These are phyloP conservation scores for Lutjanus campechanus DNA, from an alignment of 2,797 vertebrate genomes.

Conservation along the genomic window DNA sequence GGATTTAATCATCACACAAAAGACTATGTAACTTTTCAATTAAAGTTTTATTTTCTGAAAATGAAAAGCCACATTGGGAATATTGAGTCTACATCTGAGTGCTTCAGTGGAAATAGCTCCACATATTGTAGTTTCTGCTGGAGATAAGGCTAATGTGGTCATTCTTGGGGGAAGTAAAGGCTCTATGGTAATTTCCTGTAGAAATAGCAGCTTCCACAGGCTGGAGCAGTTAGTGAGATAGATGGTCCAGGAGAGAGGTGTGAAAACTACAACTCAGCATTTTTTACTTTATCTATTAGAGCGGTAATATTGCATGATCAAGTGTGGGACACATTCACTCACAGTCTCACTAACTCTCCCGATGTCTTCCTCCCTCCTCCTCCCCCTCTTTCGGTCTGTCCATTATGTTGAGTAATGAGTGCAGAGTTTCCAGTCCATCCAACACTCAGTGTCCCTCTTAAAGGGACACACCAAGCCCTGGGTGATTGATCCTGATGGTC, in stretches of 20 bases:
- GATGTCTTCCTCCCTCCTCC: slow-evolving; percentile 18
- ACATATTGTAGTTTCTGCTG: slow-evolving; percentile 47
- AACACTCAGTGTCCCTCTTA: slow-evolving; percentile 54
- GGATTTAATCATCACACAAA: slow-evolving; percentile 52
- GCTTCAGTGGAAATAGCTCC: slow-evolving; percentile 44
- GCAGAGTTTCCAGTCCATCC: slow-evolving; percentile 63
- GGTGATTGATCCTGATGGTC: slow-evolving; percentile 17
- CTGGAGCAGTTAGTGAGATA: slow-evolving; percentile 79
- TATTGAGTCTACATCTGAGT: slow-evolving; percentile 34
- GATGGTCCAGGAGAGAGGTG: slow-evolving; percentile 74
- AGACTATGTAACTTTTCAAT: slow-evolving; percentile 57
- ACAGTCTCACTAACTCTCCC: slow-evolving; percentile 51
- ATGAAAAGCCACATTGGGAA: slow-evolving; percentile 51
- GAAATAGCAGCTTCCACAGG: slow-evolving; percentile 76
- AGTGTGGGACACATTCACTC: slow-evolving; percentile 68
- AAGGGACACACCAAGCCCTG: slow-evolving; percentile 39
- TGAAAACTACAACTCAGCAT: slow-evolving; percentile 78
- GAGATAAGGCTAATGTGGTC: slow-evolving; percentile 76
- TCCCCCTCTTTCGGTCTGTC: slow-evolving; percentile 52
- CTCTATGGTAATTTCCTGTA: slow-evolving; percentile 79
- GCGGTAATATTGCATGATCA: slow-evolving; percentile 82
- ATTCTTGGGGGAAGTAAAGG: slow-evolving; percentile 59
- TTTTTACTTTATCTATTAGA: slow-evolving; percentile 84
- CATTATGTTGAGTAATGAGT: slow-evolving; percentile 80
- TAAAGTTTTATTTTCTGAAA: slow-evolving; percentile 56